Evolutionary conservation across 92 coral and sea anemone species (phyloP).

Genomic region (Chrysogorgia sp.): DNA sequence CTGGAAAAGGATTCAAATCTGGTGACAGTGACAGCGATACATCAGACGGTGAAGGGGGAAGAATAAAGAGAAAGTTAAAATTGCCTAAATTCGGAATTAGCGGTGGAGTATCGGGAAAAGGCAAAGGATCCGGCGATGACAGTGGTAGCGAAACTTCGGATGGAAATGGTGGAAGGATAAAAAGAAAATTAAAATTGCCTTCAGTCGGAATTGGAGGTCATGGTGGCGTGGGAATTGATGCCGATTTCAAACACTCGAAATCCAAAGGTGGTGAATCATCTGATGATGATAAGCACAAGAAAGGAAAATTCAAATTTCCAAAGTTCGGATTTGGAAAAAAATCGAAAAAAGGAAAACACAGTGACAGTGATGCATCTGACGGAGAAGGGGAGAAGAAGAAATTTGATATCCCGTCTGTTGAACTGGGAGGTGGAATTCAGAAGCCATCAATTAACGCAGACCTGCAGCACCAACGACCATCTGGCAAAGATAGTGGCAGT

Average conservation of each 20-base stretch:
- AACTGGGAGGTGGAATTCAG: background rate
- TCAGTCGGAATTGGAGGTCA: slow-evolving; percentile 2
- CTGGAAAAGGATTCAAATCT: too few species aligned
- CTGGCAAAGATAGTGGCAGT: background rate
- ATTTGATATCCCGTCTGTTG: background rate
- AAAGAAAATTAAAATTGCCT: slow-evolving; percentile 20
- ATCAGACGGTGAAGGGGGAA: too few species aligned
- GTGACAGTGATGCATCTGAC: slow-evolving; percentile 16
- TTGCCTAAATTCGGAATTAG: slow-evolving; percentile 3
- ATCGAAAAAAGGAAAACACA: background rate
- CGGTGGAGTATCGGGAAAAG: slow-evolving; percentile 2
- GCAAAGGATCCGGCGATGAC: slow-evolving; percentile 18
- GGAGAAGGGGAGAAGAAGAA: slow-evolving; percentile 18
- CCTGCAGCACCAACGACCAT: background rate
- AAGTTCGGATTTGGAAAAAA: slow-evolving; percentile 1
- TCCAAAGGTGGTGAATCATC: slow-evolving; percentile 4
- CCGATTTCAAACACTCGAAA: background rate
- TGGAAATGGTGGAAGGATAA: slow-evolving; percentile 25
- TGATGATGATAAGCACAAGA: slow-evolving; percentile 3
- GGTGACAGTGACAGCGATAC: too few species aligned
- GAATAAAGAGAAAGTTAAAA: too few species aligned
- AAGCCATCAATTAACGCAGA: background rate
- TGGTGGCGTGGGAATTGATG: slow-evolving; percentile 3
- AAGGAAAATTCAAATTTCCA: slow-evolving; percentile 4
- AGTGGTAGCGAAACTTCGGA: slow-evolving; percentile 31